Percentiles rank a stretch among this genome's conserved stretches.
Evolutionary conservation across 1,140 invertebrate species (phyloP).

Genomic region (Saccostrea glomerata): DNA sequence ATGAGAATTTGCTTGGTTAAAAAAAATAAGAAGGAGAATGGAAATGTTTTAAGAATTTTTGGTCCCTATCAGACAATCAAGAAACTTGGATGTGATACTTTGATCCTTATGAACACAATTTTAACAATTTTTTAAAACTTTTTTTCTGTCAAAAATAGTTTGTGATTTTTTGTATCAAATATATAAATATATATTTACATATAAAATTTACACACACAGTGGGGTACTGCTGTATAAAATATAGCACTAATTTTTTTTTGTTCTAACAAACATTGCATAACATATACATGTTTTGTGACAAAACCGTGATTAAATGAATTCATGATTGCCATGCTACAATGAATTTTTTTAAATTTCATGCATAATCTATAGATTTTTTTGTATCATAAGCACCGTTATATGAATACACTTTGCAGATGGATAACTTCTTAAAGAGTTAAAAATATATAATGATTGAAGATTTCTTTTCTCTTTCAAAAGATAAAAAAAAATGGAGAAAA

Average conservation of each 20-base stretch:
- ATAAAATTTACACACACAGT: conserved; percentile 4
- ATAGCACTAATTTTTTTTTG: conserved; percentile 36
- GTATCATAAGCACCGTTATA: conserved; percentile 24
- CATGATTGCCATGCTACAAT: background rate
- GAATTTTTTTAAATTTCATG: conserved; percentile 1
- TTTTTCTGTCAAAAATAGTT: conserved; percentile 28
- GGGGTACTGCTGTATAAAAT: background rate
- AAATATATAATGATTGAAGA: conserved; percentile 24
- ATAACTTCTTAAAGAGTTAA: conserved; percentile 26
- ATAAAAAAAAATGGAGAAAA: conserved; percentile 6
- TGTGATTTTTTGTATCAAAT: conserved; percentile 6
- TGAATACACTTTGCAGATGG: conserved; percentile 22
- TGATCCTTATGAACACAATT: conserved; percentile 22
- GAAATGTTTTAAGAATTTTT: conserved; percentile 19
- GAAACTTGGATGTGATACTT: conserved; percentile 4
- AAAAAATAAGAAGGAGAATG: conserved; percentile 28
- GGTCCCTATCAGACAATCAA: conserved; percentile 24
- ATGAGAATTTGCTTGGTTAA: conserved; percentile 21
- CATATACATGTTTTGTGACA: conserved; percentile 40
- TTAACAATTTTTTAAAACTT: conserved; percentile 3
- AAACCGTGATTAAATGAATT: conserved; percentile 30
- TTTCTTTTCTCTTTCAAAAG: background rate
- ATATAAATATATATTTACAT: conserved; percentile 27
- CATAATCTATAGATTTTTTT: background rate
- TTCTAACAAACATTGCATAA: conserved; percentile 3